These are phyloP conservation scores for Drosophila koepferae DNA, from an alignment of 2,888 invertebrate genomes.

Conservation along the genomic window DNA sequence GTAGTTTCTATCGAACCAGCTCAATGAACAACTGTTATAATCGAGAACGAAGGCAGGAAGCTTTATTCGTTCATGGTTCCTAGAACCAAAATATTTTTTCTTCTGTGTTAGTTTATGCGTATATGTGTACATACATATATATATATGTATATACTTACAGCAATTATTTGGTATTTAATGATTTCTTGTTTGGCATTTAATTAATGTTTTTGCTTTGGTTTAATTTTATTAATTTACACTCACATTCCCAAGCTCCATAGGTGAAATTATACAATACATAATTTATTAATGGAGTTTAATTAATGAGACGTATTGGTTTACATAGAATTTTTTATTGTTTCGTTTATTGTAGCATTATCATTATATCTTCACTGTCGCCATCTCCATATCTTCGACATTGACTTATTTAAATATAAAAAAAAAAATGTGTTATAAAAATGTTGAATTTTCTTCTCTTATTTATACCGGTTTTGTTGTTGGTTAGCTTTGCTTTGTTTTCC, in stretches of 20 bases:
- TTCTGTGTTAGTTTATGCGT: not conserved
- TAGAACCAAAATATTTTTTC: not conserved
- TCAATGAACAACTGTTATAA: constrained; percentile 15
- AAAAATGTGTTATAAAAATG: constrained; percentile 42
- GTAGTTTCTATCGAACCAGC: constrained; percentile 49
- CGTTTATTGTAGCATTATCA: constrained; percentile 52
- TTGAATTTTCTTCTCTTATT: constrained; percentile 1
- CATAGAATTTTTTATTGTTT: constrained; percentile 25
- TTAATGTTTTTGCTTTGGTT: not conserved
- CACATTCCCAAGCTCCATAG: not conserved
- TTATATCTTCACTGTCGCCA: constrained; percentile 37
- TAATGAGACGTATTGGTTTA: constrained; percentile 10
- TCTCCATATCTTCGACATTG: constrained; percentile 37
- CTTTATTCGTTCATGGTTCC: constrained; percentile 5
- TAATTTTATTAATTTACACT: not conserved
- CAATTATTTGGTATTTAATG: constrained; percentile 3
- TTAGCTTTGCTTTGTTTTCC: constrained; percentile 31
- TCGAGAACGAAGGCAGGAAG: not conserved
- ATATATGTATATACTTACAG: not conserved
- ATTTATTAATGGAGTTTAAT: constrained; percentile 13
- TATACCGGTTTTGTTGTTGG: constrained; percentile 29
- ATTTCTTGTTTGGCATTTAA: not conserved
- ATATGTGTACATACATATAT: not conserved
- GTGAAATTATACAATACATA: not conserved
- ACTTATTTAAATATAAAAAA: constrained; percentile 61